Evolutionary conservation across 2,888 invertebrate species (phyloP), one percentile per base, ranked within the genome.

Genomic region (Steinernema carpocapsae): DNA sequence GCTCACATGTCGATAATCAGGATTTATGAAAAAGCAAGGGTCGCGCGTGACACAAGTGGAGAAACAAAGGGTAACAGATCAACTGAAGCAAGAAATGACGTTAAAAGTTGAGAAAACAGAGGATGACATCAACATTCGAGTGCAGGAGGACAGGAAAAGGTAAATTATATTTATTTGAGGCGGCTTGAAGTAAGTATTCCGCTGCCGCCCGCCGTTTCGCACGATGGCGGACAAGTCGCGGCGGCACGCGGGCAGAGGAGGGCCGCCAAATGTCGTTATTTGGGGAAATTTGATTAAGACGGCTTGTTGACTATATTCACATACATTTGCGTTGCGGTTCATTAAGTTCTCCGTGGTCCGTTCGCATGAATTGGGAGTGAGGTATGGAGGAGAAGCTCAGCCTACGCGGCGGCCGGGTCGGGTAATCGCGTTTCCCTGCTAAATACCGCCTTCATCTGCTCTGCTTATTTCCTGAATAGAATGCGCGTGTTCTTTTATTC

Each of bases 241-340:
- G n/a, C 22, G 56, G 56, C 43, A 56, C 14, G 51, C 14, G n/a
- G n/a, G 51, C 51, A 51, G 26, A 56, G 56, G 56, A 56, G 56
- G 43, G 56, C 56, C 56, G 56, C 56, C 56, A 56, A 56, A 56
- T 56, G 56, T 56, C 56, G 26, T 56, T 56, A 56, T 56, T 56
- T 56, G 26, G 22, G 56, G 56, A 56, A 56, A 56, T 56, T 56
- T 56, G 56, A 56, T 56, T 56, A 56, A 56, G 56, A 56, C 56
- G 56, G 14, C 56, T 56, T 56, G 56, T 56, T 56, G 56, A 10
- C 56, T 56, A 56, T 56, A 24, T 24, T 24, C 56, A 56, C 56
- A 43, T 56, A 56, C 56, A 56, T 26, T 56, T 24, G 56, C 56
- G 26, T 17, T 56, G 22, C 56, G 56, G 56, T 56, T 56, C 56